Evolutionary conservation across 2,888 invertebrate genomes (phyloP).

Genomic region (Caenorhabditis japonica): DNA sequence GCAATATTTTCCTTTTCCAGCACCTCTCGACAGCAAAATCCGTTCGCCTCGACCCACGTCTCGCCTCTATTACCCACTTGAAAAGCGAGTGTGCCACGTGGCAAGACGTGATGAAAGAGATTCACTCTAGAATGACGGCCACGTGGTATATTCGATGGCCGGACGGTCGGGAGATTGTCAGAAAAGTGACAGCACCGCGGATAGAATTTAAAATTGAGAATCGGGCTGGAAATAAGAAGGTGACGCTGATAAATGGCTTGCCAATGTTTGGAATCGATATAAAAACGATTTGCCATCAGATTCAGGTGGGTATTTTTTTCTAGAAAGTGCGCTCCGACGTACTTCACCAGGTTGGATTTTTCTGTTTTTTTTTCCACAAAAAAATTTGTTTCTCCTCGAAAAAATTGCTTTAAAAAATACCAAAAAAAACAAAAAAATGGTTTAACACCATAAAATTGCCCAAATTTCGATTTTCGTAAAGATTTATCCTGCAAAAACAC

Average conservation of each 20-base stretch:
- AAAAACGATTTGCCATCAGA: conserved; percentile 72
- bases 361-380: neutral
- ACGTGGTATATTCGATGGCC: conserved; percentile 62
- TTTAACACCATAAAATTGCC: too few species aligned
- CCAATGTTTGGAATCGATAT: conserved; percentile 89
- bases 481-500: too few species aligned
- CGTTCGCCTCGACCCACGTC: conserved; percentile 58
- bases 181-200: conserved; percentile 57
- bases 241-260: conserved; percentile 90
- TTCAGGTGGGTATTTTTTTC: conserved; percentile 41
- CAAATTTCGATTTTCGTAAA: too few species aligned
- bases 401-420: neutral
- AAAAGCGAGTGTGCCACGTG: conserved; percentile 52
- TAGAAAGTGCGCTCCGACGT: too few species aligned
- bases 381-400: too few species aligned
- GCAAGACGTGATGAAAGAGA: conserved; percentile 60
- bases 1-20: conserved; percentile 33
- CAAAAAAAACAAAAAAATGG: conserved; percentile 1
- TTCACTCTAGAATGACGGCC: conserved; percentile 68
- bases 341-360: too few species aligned
- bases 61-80: conserved; percentile 44
- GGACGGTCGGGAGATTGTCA: conserved; percentile 66
- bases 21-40: conserved; percentile 52
- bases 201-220: conserved; percentile 64
- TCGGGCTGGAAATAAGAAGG: conserved; percentile 80